Conservation (phyloP, 1,140 invertebrate species). For the Camponotus floridanus region DNA sequence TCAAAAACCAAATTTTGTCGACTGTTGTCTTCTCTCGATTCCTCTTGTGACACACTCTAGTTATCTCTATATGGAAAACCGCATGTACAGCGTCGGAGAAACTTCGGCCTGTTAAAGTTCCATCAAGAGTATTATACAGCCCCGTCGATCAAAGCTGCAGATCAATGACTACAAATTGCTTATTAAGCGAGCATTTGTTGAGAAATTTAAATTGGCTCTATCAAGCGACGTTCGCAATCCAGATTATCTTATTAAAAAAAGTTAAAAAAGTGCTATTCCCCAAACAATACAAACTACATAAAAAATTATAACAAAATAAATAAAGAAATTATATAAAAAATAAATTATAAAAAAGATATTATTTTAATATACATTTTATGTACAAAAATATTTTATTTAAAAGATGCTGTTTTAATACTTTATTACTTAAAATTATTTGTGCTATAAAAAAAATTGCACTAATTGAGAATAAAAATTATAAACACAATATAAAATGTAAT, state of each 20-base stretch:
- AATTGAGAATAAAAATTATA: too few relatives aligned
- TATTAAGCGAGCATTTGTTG: constrained; percentile 12
- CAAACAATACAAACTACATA: too few relatives aligned
- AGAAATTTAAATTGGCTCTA: constrained; percentile 39
- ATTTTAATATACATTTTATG: too few relatives aligned
- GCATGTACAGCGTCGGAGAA: constrained; percentile 1
- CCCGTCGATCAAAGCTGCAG: constrained; percentile 36
- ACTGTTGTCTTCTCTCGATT: constrained; percentile 36
- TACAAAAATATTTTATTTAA: too few relatives aligned
- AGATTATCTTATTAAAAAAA: background rate
- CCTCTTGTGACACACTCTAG: background rate
- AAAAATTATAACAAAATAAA: too few relatives aligned
- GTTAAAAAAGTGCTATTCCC: too few relatives aligned
- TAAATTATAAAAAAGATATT: too few relatives aligned
- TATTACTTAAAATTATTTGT: too few relatives aligned
- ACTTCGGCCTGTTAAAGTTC: constrained; percentile 46
- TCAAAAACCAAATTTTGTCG: constrained; percentile 52
- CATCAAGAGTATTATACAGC: constrained; percentile 22
- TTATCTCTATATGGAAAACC: constrained; percentile 27
- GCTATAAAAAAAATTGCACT: too few relatives aligned
- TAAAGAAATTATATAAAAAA: too few relatives aligned
- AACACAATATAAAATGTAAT: too few relatives aligned
- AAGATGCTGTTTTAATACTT: too few relatives aligned
- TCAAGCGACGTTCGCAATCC: background rate
- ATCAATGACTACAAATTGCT: constrained; percentile 43